phyloP scores from a whole-genome alignment of 1,140 invertebrate species.

The Amyelois transitella region DNA sequence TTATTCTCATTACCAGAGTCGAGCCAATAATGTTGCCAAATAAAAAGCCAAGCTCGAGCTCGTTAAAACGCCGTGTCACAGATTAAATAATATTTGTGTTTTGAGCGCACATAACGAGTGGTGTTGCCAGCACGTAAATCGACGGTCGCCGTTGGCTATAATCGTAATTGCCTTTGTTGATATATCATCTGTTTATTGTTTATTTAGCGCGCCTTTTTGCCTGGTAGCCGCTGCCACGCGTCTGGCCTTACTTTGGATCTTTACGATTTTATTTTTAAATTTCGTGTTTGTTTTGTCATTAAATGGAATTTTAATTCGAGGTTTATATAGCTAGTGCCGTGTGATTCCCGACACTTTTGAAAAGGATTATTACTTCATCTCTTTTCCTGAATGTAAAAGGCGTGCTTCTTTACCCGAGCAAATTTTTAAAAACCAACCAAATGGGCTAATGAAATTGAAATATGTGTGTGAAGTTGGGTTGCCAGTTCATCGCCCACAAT shows the following conservation, averaged over 20 bases:
- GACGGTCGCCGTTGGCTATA: constrained; percentile 39
- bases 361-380: too few relatives aligned
- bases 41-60: neutral
- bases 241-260: constrained; percentile 11
- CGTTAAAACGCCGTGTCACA: constrained; percentile 22
- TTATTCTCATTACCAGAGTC: neutral
- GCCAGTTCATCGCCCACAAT: too few relatives aligned
- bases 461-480: too few relatives aligned
- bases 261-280: constrained; percentile 28
- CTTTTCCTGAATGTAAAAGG: too few relatives aligned
- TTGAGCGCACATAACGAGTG: constrained; percentile 39
- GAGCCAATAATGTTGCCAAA: neutral
- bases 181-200: constrained; percentile 63
- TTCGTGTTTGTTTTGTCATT: too few relatives aligned
- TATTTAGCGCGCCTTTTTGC: constrained; percentile 60
- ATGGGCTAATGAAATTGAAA: too few relatives aligned
- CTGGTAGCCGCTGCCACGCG: constrained; percentile 41
- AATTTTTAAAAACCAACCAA: too few relatives aligned
- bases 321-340: too few relatives aligned
- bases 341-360: too few relatives aligned
- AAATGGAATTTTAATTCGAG: too few relatives aligned
- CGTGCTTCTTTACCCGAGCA: too few relatives aligned
- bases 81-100: constrained; percentile 41
- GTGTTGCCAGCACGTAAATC: constrained; percentile 40
- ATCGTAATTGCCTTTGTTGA: constrained; percentile 60